phyloP scores from a whole-genome alignment of 2,113 vertebrate species.

The Arenaria interpres region DNA sequence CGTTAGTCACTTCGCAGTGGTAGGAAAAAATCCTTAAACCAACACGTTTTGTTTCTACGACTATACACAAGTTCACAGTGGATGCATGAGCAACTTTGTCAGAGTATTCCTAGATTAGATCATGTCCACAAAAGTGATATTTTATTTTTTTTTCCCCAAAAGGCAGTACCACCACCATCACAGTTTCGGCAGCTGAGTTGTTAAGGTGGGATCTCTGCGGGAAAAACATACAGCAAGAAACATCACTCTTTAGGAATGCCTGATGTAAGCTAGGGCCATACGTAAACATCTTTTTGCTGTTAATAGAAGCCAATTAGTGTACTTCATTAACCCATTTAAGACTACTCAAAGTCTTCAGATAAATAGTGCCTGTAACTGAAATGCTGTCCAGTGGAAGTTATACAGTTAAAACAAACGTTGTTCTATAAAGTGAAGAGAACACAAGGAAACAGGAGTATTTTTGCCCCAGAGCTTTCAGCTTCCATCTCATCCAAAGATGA shows the following conservation, averaged over 20 bases:
- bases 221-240: background rate
- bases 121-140: background rate
- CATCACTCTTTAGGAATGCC: accelerated
- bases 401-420: background rate
- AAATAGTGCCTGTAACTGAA: conserved; percentile 4
- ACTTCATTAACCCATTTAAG: background rate
- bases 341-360: background rate
- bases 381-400: conserved; percentile 19
- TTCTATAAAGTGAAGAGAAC: background rate
- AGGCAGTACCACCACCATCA: background rate
- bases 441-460: background rate
- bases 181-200: background rate
- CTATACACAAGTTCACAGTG: background rate
- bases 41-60: background rate
- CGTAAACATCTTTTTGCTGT: background rate
- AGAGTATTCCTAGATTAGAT: too few species aligned
- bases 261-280: accelerated
- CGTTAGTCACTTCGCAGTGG: background rate
- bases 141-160: background rate
- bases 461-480: background rate
- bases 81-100: background rate
- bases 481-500: background rate
- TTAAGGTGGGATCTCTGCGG: background rate
- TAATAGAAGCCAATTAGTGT: background rate
- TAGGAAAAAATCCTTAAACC: background rate